Conservation (phyloP, 2,797 vertebrate genomes). For the Columba guinea region DNA sequence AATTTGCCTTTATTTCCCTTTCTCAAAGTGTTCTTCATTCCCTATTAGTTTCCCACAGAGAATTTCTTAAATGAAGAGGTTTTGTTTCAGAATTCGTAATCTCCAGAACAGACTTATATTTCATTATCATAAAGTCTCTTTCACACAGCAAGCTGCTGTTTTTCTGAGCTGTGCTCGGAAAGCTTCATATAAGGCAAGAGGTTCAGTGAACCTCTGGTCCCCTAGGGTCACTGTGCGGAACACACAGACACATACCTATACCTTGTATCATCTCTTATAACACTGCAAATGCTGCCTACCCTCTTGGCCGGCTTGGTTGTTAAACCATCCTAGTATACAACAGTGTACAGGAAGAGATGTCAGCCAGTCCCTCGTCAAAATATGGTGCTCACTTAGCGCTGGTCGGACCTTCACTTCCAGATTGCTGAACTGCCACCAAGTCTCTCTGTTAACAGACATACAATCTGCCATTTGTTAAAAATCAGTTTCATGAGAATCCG, state of each 20-base stretch:
- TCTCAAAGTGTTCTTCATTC: conserved; percentile 54
- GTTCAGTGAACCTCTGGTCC: conserved; percentile 19
- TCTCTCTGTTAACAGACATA: neutral
- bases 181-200: neutral
- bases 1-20: conserved; percentile 38
- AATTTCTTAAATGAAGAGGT: conserved; percentile 60
- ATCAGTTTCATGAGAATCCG: neutral
- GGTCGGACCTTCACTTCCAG: neutral
- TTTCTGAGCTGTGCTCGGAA: conserved; percentile 46
- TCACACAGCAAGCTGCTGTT: neutral
- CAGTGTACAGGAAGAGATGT: neutral
- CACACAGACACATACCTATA: neutral
- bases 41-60: conserved; percentile 58
- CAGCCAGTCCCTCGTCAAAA: neutral
- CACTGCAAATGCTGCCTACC: neutral
- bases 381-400: neutral
- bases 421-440: neutral
- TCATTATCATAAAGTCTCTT: neutral
- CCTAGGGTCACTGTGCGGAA: neutral
- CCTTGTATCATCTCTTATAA: neutral
- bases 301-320: neutral
- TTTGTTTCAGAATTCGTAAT: conserved; percentile 55
- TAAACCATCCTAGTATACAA: neutral
- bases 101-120: conserved; percentile 35
- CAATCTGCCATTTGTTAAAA: neutral